These are phyloP conservation scores for Meloidogyne hapla DNA, from an alignment of 1,140 invertebrate genomes.

Conservation along the genomic window DNA sequence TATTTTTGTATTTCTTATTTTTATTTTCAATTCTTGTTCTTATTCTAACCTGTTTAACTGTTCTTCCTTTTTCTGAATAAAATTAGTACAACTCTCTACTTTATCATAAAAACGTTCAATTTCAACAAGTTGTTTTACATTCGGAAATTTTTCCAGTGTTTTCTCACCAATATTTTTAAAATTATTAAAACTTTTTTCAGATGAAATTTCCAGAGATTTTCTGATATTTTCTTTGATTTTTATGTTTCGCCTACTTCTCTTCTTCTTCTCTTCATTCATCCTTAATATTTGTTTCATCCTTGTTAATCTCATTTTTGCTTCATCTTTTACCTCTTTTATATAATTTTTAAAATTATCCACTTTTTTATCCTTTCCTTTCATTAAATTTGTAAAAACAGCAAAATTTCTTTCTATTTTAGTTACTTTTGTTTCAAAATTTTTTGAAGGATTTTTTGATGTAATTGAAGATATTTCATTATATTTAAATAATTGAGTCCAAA, in stretches of 20 bases:
- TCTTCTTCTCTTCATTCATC: neutral
- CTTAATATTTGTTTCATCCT: neutral
- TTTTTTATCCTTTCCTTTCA: neutral
- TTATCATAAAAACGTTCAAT: slow-evolving; percentile 13
- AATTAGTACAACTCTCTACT: slow-evolving; percentile 4
- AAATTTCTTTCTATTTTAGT: neutral
- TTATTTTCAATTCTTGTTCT: neutral
- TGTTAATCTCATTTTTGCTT: neutral
- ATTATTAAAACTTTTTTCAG: too few relatives aligned
- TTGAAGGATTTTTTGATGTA: neutral
- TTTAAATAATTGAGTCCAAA: slow-evolving; percentile 6
- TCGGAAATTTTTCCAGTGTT: slow-evolving; percentile 12
- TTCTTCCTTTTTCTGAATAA: slow-evolving; percentile 13
- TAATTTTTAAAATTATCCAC: too few relatives aligned
- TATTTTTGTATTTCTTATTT: neutral
- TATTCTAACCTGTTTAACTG: slow-evolving; percentile 6
- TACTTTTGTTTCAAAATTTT: neutral
- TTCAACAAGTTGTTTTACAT: slow-evolving; percentile 6
- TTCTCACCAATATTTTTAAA: slow-evolving; percentile 13
- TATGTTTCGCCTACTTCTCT: neutral
- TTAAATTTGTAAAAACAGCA: neutral
- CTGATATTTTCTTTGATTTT: too few relatives aligned
- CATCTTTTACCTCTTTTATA: neutral
- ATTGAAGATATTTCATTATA: neutral
- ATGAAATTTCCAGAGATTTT: too few relatives aligned